A percentile compares a stretch with the other conserved stretches of the same genome.
These are phyloP conservation scores for Notodonta dromedarius DNA, from an alignment of 2,888 invertebrate species.

Conservation along the genomic window DNA sequence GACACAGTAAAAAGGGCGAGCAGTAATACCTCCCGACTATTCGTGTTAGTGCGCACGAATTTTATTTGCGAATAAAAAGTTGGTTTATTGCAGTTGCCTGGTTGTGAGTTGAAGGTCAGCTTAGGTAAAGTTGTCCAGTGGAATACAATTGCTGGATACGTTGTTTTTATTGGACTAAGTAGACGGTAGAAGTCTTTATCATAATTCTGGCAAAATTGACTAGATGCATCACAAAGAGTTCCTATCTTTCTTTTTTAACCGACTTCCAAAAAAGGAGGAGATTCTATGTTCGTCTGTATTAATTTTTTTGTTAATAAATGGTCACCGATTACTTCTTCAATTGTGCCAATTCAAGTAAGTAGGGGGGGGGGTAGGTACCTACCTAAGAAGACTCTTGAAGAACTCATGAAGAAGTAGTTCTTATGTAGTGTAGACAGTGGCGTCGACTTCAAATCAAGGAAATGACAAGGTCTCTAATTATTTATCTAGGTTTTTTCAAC, in stretches of 20 bases:
- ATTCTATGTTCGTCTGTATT: no score
- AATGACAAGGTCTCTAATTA: no score
- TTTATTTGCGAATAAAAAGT: conserved; percentile 19
- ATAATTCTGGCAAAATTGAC: neutral
- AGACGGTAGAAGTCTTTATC: neutral
- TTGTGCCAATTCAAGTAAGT: no score
- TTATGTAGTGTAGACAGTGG: no score
- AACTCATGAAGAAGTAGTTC: no score
- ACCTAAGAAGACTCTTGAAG: no score
- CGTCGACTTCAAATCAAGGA: no score
- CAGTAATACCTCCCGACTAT: conserved; percentile 4
- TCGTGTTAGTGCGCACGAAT: conserved; percentile 21
- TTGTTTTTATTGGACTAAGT: conserved; percentile 15
- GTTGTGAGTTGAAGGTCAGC: conserved; percentile 6
- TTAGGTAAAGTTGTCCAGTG: neutral
- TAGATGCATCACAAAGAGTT: conserved; percentile 25
- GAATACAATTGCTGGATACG: neutral
- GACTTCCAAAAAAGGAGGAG: no score
- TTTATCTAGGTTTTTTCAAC: no score
- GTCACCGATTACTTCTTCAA: no score
- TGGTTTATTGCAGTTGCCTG: conserved; percentile 14
- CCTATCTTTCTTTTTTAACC: neutral
- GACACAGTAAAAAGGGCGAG: conserved; percentile 6
- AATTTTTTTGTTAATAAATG: no score
- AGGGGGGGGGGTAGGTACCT: no score